Evolutionary conservation across 1,140 invertebrate genomes (phyloP).

Genomic region (Lucilia sericata): DNA sequence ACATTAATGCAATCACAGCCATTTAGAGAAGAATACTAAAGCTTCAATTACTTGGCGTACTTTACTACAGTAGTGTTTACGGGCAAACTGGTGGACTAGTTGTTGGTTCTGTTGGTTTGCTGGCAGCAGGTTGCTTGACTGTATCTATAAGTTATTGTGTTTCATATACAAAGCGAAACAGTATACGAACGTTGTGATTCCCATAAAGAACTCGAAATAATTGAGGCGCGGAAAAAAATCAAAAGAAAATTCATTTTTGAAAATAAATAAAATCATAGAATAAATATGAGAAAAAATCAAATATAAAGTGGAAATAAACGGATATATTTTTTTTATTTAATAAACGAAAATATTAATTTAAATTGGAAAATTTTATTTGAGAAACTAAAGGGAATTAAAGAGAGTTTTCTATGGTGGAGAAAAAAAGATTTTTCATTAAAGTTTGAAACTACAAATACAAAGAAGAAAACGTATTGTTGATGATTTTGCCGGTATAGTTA

Average conservation of each 20-base stretch:
- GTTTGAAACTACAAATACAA: neutral
- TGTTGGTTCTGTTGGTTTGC: neutral
- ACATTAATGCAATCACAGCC: constrained; percentile 18
- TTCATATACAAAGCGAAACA: neutral
- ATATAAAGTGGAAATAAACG: neutral
- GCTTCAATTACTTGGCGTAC: constrained; percentile 34
- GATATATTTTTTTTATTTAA: neutral
- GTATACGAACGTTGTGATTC: neutral
- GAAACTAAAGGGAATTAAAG: too few relatives aligned
- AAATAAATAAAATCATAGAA: neutral
- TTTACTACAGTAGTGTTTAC: neutral
- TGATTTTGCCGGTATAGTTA: constrained; percentile 22
- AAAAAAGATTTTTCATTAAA: neutral
- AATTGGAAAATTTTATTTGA: neutral
- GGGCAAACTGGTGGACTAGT: neutral
- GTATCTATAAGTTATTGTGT: constrained; percentile 12
- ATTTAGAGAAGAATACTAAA: constrained; percentile 18
- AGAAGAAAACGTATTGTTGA: neutral
- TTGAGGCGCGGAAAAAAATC: neutral
- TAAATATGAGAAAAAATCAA: neutral
- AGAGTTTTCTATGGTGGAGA: neutral
- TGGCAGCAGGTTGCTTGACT: neutral
- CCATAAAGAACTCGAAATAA: neutral
- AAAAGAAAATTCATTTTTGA: neutral
- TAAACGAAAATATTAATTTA: neutral